Evolutionary conservation across 2,888 invertebrate species (phyloP), one percentile per base, ranked within the genome.

Genomic region (Baronia brevicornis): DNA sequence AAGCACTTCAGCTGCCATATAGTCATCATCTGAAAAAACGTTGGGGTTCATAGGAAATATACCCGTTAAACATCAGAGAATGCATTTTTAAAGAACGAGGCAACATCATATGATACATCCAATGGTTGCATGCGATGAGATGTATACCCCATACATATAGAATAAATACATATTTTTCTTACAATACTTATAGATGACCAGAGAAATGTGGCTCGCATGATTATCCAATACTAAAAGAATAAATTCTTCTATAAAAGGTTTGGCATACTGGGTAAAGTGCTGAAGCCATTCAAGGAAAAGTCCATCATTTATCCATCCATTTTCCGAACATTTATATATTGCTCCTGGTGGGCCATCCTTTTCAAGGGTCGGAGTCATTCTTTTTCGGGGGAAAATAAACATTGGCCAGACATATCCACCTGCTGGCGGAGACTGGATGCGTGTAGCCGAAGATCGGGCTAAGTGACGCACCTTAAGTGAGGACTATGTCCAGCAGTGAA

Each of bases 331-430:
- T 39, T 42, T 51, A 33, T 54, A 54, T 15, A 73, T 38, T 3
- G 69, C 55, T 17, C 60, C 59, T 38, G 53, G 33, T 41, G 68
- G 69, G 7, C 73, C 72, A 55, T 63, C 66, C 30, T 60, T 61
- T 39, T 68, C 57, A 5, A 78, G 50, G 1, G 41, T 36, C 5
- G 62, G 60, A 23, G 59, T 61, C 62, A 70, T 50, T 33, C 66
- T 61, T 41, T 74, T 61, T 11, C 71, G 33, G 1, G 71, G 71
- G 35, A 63, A 80, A 26, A 80, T 74, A 45, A 78, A 74, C 70
- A 80, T 70, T 2, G 74, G 77, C 3, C 75, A 73, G 13, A 79
- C 50, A 41, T 45, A 75, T 4, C 6, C 36, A 28, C 5, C 74
- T 64, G 23, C 64, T 49, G 41, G n/a, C n/a, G n/a, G n/a, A n/a